Evolutionary conservation across 2,113 vertebrate genomes (phyloP), one percentile per base, ranked within the genome.

Genomic region (Neotoma lepida): DNA sequence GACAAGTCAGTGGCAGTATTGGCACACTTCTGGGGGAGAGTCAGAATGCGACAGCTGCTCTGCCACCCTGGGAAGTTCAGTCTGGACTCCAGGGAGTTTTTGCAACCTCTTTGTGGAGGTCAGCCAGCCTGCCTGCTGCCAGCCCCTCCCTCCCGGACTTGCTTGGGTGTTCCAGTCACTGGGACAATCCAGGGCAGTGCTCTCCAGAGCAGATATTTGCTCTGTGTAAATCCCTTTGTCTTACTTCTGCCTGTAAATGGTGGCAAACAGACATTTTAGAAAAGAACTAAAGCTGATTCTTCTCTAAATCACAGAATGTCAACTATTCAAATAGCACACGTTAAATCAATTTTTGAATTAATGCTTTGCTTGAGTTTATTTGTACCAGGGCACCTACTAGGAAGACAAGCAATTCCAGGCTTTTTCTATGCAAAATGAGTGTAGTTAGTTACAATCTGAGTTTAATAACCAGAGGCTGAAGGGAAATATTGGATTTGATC

Each of bases 221-320:
- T 90, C n/a, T 2, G 17, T 51, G 88, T n/a, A 9, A 33, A 13
- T 39, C 33, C 85, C 92, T 89, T 95, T 93, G 88, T 95, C 86
- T 90, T 22, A 26, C 51, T 82, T 46, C 41, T 90, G 78, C 66
- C 81, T 82, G 81, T 93, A 66, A 94, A 94, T 86, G 90, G 94
- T 96, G 94, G 92, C 96, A 95, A 81, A 95, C 71, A 90, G 94
- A 93, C 96, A 94, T 96, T 95, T 95, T 73, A 84, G 86, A 9
- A 90, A 94, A n/a, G 71, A 81, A 56, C 90, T 58, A 58, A 87
- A 28, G 13, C 3, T 88, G 58, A 1, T 6, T n/a, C 18, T 71
- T 71, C 39, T 39, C 35, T 41, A 93, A 46, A 88, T 93, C 82
- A 88, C 26, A 68, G 90, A 49, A 85, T 63, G 85, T 88, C 92